Evolutionary conservation across 1,140 invertebrate genomes (phyloP), one percentile per base, ranked within the genome.

Genomic region (Diachasma alloeum): DNA sequence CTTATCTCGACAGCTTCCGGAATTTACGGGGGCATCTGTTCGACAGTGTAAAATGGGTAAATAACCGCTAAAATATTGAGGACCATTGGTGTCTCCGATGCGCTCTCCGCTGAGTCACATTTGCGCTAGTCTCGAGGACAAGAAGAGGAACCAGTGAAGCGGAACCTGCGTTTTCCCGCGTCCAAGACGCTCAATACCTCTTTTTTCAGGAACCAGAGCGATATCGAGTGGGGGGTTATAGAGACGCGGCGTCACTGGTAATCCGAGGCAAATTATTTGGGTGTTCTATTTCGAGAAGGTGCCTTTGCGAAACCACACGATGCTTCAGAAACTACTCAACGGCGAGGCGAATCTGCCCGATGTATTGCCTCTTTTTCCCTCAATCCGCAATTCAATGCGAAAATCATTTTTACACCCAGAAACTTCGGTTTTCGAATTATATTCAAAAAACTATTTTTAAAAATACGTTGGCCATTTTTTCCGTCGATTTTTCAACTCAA

Each of bases 211-310:
- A 53, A 53, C 9, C 67, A 19, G 71, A 78, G 63, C 75, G 76
- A 66, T 72, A n/a, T 2, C 31, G 39, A 56, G 70, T 53, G 67
- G 76, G 73, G 83, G 53, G 79, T 72, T 82, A 68, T 80, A 75
- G 80, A 83, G 82, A 78, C 84, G 81, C 81, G 81, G 78, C 81
- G 85, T 78, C 78, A 81, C 81, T 85, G 84, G 89, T 89, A 90
- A 89, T 89, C 81, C 83, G 88, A 89, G 84, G 87, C 87, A 90
- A 90, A 89, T 90, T 89, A 89, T 90, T 90, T 90, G 85, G 88
- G 87, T 86, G 87, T 88, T 89, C 88, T 89, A 90, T 90, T 89
- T 89, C 84, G 85, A 89, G 88, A 89, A 89, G 87, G 88, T 89
- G 88, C 87, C 87, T 89, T 90, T 89, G 87, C 88, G 87, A 89